Evolutionary conservation across 2,113 vertebrate genomes (phyloP), one percentile per base, ranked within the genome.

Genomic region (Cheilinus undulatus): DNA sequence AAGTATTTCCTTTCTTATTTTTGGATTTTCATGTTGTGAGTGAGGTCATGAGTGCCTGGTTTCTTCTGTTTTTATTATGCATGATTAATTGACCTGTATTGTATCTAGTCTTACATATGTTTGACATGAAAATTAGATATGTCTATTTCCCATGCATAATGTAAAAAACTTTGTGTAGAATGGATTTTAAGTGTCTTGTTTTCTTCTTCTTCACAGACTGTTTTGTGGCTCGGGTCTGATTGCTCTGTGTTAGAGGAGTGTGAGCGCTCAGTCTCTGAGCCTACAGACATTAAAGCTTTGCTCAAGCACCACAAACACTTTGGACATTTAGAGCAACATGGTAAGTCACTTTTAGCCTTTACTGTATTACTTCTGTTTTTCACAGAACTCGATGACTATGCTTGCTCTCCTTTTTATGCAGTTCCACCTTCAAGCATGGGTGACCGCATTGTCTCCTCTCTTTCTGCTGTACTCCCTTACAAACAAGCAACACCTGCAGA

Each of bases 251-350:
- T 85, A 62, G 85, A 87, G 20, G 86, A 90, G 2, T 88, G 73
- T 70, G 17, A 85, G n/a, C 61, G 60, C 26, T 76, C 54, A 12
- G 24, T 88, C 1, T 80, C 74, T 17, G 59, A 86, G 7, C 73
- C 85, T 3, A 32, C 76, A 22, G 43, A 86, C 34, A 56, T 93
- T 48, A 89, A 82, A 34, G 24, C 43, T 69, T 61, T 93, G 30
- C 88, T 93, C 52, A 82, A 80, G 71, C 83, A 91, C 63, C 90
- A 92, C 56, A 90, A 82, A 80, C 3, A 38, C 10, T 58, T 81
- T 0, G 82, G 83, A 0, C 81, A 83, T 71, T 72, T 92, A 32
- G 86, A 91, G 50, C 76, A 80, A 32, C 89, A 91, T 23, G 89
- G 92, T 89, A 24, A 36, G 77, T 54, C 3, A 0, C n/a, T 46